Base-by-base conservation (phyloP, 1,140 invertebrate genomes). In the Sipha flava region DNA sequence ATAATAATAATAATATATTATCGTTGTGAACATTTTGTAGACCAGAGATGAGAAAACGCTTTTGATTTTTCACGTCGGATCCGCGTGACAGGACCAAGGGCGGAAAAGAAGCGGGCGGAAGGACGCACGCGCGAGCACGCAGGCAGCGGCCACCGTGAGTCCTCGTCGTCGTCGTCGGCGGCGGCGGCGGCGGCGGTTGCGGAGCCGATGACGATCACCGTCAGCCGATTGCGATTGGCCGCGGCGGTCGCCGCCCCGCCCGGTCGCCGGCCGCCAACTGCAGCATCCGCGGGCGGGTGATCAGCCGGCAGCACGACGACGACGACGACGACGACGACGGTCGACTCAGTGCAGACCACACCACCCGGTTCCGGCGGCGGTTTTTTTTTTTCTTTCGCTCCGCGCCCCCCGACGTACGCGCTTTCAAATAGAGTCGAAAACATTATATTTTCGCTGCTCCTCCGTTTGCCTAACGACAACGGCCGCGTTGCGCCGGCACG, bases 231-330 rank as follows among this genome's bases (percentile, higher is more conserved):
- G 66, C 49, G 70, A 77, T 77, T 77, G 73, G 73, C 34, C 34
- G 16, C 31, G 21, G 73, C 52, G 73, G 73, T 77, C 31, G 73
- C 47, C 73, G 73, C 73, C 73, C 49, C 73, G 49, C 34, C 49
- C 31, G 73, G n/a, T 14, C 52, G 16, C 31, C 73, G 52, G 18
- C 73, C 52, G 34, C 73, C 73, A 77, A 77, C 73, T 77, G 59
- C 47, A 77, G 49, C 73, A 77, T 52, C 73, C 49, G 31, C 73
- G 43, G 37, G n/a, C 5, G n/a, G 34, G 29, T 12, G n/a, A 18
- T 26, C 29, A 4, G 26, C 54, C 54, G 26, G 12, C 49, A 23
- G 31, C 62, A 66, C 34, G 34, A 23, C 62, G n/a, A 37, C 49
- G 26, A 21, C 3, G 66, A 37, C 34, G 73, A 45, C 21, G 18